These are phyloP conservation scores for Spea bombifrons DNA, from an alignment of 2,113 vertebrate genomes.

Conservation along the genomic window DNA sequence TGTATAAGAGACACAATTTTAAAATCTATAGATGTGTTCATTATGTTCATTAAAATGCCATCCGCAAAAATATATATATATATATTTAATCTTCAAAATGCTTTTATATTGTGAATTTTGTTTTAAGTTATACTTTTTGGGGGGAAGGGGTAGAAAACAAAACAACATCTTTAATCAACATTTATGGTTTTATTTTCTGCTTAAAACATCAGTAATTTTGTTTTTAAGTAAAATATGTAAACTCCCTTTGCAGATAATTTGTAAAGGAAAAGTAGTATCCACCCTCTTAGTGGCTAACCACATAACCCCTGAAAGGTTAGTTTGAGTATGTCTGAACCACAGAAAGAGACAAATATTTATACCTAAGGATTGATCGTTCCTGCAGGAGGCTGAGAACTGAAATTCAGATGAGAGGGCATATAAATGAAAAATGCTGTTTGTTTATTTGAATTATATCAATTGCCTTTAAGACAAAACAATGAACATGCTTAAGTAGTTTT, in stretches of 20 bases:
- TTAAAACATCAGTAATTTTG: slow-evolving; percentile 3
- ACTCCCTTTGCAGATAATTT: slow-evolving; percentile 54
- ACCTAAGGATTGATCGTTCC: slow-evolving; percentile 21
- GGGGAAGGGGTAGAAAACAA: too few relatives aligned
- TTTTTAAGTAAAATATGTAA: slow-evolving; percentile 34
- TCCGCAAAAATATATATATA: too few relatives aligned
- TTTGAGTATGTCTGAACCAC: slow-evolving; percentile 31
- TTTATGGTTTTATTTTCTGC: not conserved
- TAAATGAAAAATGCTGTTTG: not conserved
- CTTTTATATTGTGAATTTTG: too few relatives aligned
- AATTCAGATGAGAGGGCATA: not conserved
- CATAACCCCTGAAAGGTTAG: slow-evolving; percentile 46
- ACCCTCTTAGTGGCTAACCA: slow-evolving; percentile 46
- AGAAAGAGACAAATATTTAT: slow-evolving; percentile 35
- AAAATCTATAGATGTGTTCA: too few relatives aligned
- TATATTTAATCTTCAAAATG: too few relatives aligned
- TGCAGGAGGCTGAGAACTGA: not conserved
- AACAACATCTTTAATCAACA: too few relatives aligned
- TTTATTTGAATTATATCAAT: too few relatives aligned
- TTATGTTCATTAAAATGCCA: too few relatives aligned
- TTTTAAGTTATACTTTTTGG: too few relatives aligned
- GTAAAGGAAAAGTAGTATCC: slow-evolving; percentile 43
- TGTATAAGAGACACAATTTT: too few relatives aligned
- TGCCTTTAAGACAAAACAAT: too few relatives aligned
- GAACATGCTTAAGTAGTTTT: too few relatives aligned